phyloP scores from a whole-genome alignment of 2,888 invertebrate species.

The Drosophila anomalata region DNA sequence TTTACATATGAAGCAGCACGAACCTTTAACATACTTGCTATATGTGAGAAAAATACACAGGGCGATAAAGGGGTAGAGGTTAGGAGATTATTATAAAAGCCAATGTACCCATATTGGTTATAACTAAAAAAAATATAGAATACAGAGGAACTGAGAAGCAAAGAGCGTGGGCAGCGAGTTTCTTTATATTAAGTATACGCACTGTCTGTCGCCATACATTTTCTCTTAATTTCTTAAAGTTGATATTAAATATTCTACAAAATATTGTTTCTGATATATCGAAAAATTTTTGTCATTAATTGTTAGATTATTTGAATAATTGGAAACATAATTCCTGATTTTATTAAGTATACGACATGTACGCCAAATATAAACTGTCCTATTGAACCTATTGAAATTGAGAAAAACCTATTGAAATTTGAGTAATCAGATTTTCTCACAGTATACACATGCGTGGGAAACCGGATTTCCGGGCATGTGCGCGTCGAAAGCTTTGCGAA shows the following conservation, averaged over 20 bases:
- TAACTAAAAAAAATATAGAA: too few relatives aligned
- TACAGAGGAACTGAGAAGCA: too few relatives aligned
- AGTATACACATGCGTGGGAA: conserved; percentile 37
- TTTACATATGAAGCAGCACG: conserved; percentile 21
- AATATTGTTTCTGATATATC: too few relatives aligned
- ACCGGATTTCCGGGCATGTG: conserved; percentile 72
- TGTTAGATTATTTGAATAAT: too few relatives aligned
- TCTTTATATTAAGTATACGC: neutral
- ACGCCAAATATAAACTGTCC: too few relatives aligned
- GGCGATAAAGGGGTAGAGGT: neutral
- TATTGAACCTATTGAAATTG: neutral
- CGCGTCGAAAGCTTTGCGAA: conserved; percentile 64
- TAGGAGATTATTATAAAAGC: too few relatives aligned
- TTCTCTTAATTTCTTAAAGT: neutral
- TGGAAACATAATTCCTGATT: too few relatives aligned
- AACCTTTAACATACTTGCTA: neutral
- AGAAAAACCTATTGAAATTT: neutral
- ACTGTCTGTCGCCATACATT: neutral
- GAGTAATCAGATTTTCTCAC: neutral
- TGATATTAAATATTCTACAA: too few relatives aligned
- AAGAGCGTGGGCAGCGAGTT: too few relatives aligned
- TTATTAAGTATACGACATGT: too few relatives aligned
- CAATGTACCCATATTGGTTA: too few relatives aligned
- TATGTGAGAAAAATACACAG: neutral
- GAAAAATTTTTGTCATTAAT: too few relatives aligned